Conservation (phyloP, 2,113 vertebrate genomes). For the Passer montanus region DNA sequence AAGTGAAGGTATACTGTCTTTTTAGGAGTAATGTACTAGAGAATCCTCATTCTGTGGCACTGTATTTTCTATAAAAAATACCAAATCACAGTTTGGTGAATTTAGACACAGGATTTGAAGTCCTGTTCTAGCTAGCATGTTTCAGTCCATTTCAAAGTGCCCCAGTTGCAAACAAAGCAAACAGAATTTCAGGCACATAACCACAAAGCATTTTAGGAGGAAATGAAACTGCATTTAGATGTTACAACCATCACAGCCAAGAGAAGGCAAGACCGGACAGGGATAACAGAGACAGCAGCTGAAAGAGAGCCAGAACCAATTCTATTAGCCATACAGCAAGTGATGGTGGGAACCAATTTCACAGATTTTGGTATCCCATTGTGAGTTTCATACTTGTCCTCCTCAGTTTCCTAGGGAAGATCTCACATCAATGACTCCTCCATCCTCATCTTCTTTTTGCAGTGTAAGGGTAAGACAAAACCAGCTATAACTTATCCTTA, state of each 20-base stretch:
- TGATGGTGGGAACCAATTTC: neutral
- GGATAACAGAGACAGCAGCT: neutral
- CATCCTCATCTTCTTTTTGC: neutral
- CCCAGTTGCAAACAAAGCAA: neutral
- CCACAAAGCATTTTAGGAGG: neutral
- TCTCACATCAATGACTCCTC: neutral
- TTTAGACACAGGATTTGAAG: neutral
- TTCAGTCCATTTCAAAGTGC: neutral
- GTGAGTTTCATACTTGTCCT: slow-evolving; percentile 1
- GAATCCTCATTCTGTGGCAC: neutral
- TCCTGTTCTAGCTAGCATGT: neutral
- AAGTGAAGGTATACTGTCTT: slow-evolving; percentile 20
- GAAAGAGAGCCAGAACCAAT: slow-evolving; percentile 23
- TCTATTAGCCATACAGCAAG: neutral
- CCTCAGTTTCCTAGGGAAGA: slow-evolving; percentile 1
- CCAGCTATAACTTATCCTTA: neutral
- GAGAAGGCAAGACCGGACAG: neutral
- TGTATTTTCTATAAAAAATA: neutral
- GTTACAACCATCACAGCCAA: neutral
- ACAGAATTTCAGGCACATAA: neutral
- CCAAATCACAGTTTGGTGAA: neutral
- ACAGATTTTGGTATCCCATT: neutral
- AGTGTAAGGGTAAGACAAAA: slow-evolving; percentile 25
- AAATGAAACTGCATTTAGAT: neutral
- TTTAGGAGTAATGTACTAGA: slow-evolving; percentile 5